Conservation (phyloP, 2,888 invertebrate species). For the Blomia tropicalis region DNA sequence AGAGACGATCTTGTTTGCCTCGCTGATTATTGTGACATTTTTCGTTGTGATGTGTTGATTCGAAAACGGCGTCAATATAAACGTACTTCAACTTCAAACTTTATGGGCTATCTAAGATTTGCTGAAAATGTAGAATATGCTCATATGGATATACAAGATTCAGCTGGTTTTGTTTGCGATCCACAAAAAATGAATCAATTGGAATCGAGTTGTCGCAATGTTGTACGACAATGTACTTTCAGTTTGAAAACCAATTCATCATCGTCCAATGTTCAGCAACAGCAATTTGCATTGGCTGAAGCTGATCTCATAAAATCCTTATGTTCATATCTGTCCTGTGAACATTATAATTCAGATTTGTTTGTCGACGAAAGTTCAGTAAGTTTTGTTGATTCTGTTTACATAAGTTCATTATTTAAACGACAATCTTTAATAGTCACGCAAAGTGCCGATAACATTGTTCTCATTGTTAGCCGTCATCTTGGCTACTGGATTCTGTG, state of each 20-base stretch:
- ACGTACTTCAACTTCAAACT: not conserved
- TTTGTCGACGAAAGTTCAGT: slow-evolving; percentile 38
- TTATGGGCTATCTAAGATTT: slow-evolving; percentile 19
- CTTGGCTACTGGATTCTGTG: slow-evolving; percentile 61
- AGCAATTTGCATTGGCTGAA: slow-evolving; percentile 71
- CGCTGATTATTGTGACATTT: slow-evolving; percentile 86
- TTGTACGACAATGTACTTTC: slow-evolving; percentile 65
- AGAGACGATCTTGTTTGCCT: slow-evolving; percentile 80
- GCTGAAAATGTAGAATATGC: too few species aligned
- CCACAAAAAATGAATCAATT: slow-evolving; percentile 34
- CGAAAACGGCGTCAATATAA: not conserved
- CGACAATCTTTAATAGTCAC: slow-evolving; percentile 31
- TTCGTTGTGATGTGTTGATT: slow-evolving; percentile 72
- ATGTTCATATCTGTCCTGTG: slow-evolving; percentile 81
- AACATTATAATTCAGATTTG: slow-evolving; percentile 74
- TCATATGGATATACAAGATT: too few species aligned
- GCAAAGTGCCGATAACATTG: slow-evolving; percentile 64
- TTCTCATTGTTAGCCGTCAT: slow-evolving; percentile 60
- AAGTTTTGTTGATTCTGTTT: not conserved
- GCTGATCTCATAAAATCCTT: slow-evolving; percentile 73
- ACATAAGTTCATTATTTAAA: not conserved
- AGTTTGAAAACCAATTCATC: too few species aligned
- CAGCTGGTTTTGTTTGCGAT: slow-evolving; percentile 30
- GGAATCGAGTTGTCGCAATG: slow-evolving; percentile 39
- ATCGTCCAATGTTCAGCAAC: slow-evolving; percentile 56